Evolutionary conservation across 2,113 vertebrate genomes (phyloP).

Genomic region (Paratilapia polleni): DNA sequence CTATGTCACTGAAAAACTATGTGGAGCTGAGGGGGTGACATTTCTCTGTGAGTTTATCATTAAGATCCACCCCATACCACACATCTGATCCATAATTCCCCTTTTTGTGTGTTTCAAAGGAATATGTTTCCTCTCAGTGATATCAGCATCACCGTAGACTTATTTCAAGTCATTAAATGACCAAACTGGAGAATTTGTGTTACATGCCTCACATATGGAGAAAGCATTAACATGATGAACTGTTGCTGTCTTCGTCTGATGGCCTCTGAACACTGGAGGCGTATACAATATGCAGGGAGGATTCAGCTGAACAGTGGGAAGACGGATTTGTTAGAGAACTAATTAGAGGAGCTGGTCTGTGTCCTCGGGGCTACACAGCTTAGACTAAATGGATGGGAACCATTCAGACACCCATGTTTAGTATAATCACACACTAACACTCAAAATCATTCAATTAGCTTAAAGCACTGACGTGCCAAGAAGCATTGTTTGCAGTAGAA

Average conservation of each 20-base stretch:
- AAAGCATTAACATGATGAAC: not conserved
- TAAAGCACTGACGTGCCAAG: not conserved
- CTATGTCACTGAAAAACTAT: not conserved
- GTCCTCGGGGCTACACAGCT: not conserved
- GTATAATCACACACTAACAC: constrained; percentile 11
- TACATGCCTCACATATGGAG: not conserved
- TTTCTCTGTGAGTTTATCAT: not conserved
- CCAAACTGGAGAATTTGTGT: not conserved
- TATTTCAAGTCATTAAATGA: not conserved
- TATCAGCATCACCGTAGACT: no score
- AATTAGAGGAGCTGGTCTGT: constrained; percentile 31
- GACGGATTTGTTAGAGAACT: constrained; percentile 36
- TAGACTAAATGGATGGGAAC: constrained; percentile 31
- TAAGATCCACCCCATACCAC: not conserved
- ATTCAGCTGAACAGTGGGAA: constrained; percentile 17
- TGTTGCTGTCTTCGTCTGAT: not conserved
- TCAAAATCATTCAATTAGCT: not conserved
- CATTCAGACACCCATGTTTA: not conserved
- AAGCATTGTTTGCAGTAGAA: not conserved
- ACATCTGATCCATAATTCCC: not conserved
- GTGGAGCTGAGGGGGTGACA: not conserved
- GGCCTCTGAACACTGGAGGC: constrained; percentile 13
- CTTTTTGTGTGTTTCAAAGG: not conserved
- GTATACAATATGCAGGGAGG: not conserved
- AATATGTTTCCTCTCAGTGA: not conserved